Percentiles rank a stretch among this genome's conserved stretches.
These are phyloP conservation scores for Prosapia bicincta DNA, from an alignment of 2,888 invertebrate species.

Conservation along the genomic window DNA sequence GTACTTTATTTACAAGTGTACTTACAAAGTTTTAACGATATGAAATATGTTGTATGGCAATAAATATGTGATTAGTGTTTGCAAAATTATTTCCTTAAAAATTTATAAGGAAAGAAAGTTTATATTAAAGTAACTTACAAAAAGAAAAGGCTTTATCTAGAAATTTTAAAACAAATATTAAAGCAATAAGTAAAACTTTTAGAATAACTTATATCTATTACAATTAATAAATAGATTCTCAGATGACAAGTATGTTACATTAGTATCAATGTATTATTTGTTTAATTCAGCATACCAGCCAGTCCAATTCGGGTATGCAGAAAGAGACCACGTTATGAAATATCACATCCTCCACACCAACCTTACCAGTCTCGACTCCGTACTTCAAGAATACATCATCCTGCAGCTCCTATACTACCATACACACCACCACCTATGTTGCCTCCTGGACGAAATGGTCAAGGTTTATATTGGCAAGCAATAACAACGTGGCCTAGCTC, in stretches of 20 bases:
- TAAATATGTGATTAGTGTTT: too few relatives aligned
- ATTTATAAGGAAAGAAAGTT: too few relatives aligned
- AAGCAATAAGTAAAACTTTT: too few relatives aligned
- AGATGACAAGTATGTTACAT: neutral
- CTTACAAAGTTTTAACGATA: too few relatives aligned
- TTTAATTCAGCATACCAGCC: conserved; percentile 57
- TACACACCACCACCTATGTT: conserved; percentile 95
- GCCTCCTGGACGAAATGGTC: conserved; percentile 84
- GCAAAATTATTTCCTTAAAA: too few relatives aligned
- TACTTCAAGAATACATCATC: conserved; percentile 46
- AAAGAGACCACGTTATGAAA: conserved; percentile 45
- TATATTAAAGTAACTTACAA: too few relatives aligned
- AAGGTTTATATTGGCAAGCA: conserved; percentile 71
- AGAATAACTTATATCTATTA: too few relatives aligned
- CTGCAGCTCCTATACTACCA: conserved; percentile 50
- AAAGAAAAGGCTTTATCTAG: too few relatives aligned
- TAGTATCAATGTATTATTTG: neutral
- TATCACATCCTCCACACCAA: conserved; percentile 45
- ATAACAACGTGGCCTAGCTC: conserved; percentile 45
- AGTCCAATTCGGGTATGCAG: conserved; percentile 55
- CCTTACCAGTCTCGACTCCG: conserved; percentile 51
- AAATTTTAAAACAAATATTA: too few relatives aligned
- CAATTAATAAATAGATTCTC: too few relatives aligned
- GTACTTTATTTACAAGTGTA: too few relatives aligned
- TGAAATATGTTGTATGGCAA: too few relatives aligned